Conservation (phyloP, 92 coral and sea anemone genomes). For the Epizoanthus rinbou region DNA sequence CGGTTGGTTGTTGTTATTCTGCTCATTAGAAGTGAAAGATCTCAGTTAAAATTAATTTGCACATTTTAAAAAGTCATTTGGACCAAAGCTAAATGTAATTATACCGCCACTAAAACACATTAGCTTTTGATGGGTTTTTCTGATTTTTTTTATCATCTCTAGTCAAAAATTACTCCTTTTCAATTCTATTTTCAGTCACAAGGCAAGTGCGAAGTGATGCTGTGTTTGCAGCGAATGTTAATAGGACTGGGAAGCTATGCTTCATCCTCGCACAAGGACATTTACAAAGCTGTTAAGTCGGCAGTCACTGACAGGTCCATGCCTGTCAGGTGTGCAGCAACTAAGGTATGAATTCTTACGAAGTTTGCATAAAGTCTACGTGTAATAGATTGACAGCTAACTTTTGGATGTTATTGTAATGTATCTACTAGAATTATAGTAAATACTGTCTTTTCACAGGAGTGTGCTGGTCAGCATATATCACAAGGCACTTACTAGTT, state of each 20-base stretch:
- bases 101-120: neutral
- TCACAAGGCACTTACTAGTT: too few relatives aligned
- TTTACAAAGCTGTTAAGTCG: constrained; percentile 86
- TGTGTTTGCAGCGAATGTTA: constrained; percentile 88
- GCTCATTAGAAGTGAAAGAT: too few relatives aligned
- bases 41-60: too few relatives aligned
- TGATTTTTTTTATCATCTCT: neutral
- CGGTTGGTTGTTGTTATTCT: too few relatives aligned
- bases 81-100: too few relatives aligned
- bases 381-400: too few relatives aligned
- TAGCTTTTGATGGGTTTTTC: neutral
- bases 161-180: neutral
- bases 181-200: constrained; percentile 69
- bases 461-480: too few relatives aligned
- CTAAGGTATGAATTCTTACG: constrained; percentile 64
- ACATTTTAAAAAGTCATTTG: too few relatives aligned
- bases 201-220: constrained; percentile 96
- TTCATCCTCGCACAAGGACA: constrained; percentile 89
- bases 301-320: constrained; percentile 89
- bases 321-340: constrained; percentile 98
- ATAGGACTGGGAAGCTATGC: constrained; percentile 89
- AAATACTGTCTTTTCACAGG: too few relatives aligned
- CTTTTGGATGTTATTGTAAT: too few relatives aligned
- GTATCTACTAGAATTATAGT: too few relatives aligned
- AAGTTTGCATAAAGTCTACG: neutral